A percentile compares a stretch with the other conserved stretches of the same genome.
Conservation (phyloP, 2,113 vertebrate genomes). For the Panthera uncia region DNA sequence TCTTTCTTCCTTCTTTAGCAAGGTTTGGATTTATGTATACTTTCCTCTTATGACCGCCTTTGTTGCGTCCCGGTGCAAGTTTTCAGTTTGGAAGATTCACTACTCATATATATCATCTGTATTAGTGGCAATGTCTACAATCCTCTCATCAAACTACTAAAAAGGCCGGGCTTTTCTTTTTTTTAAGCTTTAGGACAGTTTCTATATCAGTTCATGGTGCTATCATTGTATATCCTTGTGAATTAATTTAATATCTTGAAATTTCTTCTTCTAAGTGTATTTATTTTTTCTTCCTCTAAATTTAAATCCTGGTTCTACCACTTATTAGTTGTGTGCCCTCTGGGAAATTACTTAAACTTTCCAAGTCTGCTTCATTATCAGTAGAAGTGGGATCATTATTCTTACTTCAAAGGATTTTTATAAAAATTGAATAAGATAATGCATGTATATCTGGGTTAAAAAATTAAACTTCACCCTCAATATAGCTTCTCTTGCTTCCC, state of each 20-base stretch:
- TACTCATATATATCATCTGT: not conserved
- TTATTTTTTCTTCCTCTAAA: not conserved
- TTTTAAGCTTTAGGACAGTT: not conserved
- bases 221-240: not conserved
- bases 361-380: not conserved
- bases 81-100: not conserved
- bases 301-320: not conserved
- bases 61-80: not conserved
- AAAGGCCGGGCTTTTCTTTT: not conserved
- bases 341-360: not conserved
- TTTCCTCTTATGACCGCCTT: too few species aligned
- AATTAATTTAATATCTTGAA: not conserved
- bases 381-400: not conserved
- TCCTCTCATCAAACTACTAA: not conserved
- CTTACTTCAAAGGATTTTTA: not conserved
- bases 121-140: not conserved
- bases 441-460: not conserved
- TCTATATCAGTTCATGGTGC: not conserved
- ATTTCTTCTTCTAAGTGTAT: not conserved
- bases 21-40: too few species aligned
- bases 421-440: not conserved
- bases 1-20: too few species aligned
- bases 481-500: not conserved
- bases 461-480: not conserved
- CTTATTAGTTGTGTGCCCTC: not conserved